A percentile compares a stretch with the other conserved stretches of the same genome.
These are phyloP conservation scores for Miniopterus natalensis DNA, from an alignment of 2,113 vertebrate genomes.

Conservation along the genomic window DNA sequence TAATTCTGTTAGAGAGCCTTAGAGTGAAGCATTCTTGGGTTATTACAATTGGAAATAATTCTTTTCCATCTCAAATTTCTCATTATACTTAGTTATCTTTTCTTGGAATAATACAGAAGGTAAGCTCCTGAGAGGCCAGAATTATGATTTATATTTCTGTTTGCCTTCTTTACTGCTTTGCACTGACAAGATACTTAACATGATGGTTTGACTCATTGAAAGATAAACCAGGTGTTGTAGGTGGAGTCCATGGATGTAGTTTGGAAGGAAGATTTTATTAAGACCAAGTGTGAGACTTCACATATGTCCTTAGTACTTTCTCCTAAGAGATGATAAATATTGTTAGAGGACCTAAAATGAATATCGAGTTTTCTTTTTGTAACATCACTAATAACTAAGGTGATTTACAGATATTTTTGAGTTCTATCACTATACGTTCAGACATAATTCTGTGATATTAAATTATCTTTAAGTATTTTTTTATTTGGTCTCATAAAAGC, in stretches of 20 bases:
- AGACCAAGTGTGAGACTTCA: neutral
- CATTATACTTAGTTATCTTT: conserved; percentile 41
- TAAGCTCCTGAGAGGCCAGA: neutral
- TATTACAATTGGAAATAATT: neutral
- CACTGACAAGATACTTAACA: neutral
- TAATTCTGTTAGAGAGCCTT: conserved; percentile 14
- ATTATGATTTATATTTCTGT: conserved; percentile 9
- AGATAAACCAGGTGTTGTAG: neutral
- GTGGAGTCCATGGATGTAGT: neutral
- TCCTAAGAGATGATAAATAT: neutral
- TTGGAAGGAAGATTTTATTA: conserved; percentile 8
- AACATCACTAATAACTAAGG: neutral
- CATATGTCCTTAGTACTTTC: neutral
- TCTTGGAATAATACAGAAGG: conserved; percentile 30
- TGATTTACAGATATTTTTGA: neutral
- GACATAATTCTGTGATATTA: neutral
- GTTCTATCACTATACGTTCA: neutral
- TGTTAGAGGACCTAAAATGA: conserved; percentile 16
- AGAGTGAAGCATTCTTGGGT: neutral
- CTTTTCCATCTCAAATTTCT: neutral
- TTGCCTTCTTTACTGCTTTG: conserved; percentile 27
- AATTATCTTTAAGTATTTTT: conserved; percentile 22
- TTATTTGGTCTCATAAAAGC: conserved; percentile 2
- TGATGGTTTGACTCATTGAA: neutral
- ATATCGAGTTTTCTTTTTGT: neutral